Conservation (phyloP, 1,140 invertebrate species). For the Himalopsyche phryganea region DNA sequence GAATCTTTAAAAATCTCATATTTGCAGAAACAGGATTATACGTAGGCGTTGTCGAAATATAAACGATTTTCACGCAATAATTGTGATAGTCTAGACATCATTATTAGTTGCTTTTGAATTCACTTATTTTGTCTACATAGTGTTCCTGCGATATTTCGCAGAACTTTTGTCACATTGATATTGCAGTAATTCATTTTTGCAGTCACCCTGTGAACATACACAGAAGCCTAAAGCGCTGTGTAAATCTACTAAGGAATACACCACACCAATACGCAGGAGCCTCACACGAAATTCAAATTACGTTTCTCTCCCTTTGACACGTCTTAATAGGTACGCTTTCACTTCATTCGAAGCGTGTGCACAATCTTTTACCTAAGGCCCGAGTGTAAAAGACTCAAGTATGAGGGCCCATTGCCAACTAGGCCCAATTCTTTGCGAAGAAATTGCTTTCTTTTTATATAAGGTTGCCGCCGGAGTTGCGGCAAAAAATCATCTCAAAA, state of each 20-base stretch:
- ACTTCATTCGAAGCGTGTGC: slow-evolving; percentile 4
- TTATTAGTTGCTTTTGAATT: too few relatives aligned
- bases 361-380: not conserved
- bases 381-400: not conserved
- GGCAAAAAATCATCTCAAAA: not conserved
- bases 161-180: too few relatives aligned
- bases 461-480: not conserved
- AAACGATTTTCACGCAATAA: too few relatives aligned
- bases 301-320: slow-evolving; percentile 32
- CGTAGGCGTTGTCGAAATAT: too few relatives aligned
- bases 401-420: not conserved
- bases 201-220: too few relatives aligned
- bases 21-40: too few relatives aligned
- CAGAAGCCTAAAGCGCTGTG: not conserved
- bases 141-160: too few relatives aligned
- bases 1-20: too few relatives aligned
- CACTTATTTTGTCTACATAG: too few relatives aligned
- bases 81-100: too few relatives aligned
- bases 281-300: slow-evolving; percentile 35
- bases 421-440: not conserved
- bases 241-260: slow-evolving; percentile 7
- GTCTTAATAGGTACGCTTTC: slow-evolving; percentile 32
- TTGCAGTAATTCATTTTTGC: too few relatives aligned
- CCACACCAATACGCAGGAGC: slow-evolving; percentile 28
- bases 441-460: slow-evolving; percentile 1